Evolutionary conservation across 30 jellyfish, hydroid and myxozoan species (phyloP).

Genomic region (Morbakka virulenta): DNA sequence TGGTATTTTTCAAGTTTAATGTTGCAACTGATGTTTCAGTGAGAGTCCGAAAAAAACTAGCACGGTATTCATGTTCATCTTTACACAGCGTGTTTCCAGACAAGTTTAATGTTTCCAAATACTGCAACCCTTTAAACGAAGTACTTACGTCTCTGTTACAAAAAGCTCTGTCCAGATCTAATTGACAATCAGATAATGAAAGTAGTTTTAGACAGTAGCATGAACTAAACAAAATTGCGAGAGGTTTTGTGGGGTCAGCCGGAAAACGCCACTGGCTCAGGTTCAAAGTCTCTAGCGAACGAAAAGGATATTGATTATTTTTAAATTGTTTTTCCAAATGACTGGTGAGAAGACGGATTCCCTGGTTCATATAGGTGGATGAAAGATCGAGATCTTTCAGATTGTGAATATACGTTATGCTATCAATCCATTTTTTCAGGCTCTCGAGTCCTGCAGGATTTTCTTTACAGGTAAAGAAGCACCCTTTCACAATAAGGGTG

Average conservation of each 20-base stretch:
- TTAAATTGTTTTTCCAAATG: too few relatives aligned
- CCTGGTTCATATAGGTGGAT: too few relatives aligned
- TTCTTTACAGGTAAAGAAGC: too few relatives aligned
- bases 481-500: too few relatives aligned
- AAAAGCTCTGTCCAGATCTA: not conserved
- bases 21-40: not conserved
- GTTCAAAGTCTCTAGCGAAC: not conserved
- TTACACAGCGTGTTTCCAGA: not conserved
- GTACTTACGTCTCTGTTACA: not conserved
- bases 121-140: not conserved
- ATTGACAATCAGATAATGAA: not conserved
- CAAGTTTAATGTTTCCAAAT: not conserved
- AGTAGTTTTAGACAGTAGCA: not conserved
- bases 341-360: too few relatives aligned
- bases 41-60: too few relatives aligned
- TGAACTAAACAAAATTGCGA: not conserved
- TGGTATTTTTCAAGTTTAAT: not conserved
- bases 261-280: not conserved
- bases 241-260: not conserved
- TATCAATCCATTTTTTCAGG: too few relatives aligned
- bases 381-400: too few relatives aligned
- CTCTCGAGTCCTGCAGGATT: too few relatives aligned
- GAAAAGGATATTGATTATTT: too few relatives aligned
- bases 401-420: too few relatives aligned
- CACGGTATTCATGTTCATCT: too few relatives aligned